Conservation (phyloP, 2,113 vertebrate species). For the Ginglymostoma cirratum region DNA sequence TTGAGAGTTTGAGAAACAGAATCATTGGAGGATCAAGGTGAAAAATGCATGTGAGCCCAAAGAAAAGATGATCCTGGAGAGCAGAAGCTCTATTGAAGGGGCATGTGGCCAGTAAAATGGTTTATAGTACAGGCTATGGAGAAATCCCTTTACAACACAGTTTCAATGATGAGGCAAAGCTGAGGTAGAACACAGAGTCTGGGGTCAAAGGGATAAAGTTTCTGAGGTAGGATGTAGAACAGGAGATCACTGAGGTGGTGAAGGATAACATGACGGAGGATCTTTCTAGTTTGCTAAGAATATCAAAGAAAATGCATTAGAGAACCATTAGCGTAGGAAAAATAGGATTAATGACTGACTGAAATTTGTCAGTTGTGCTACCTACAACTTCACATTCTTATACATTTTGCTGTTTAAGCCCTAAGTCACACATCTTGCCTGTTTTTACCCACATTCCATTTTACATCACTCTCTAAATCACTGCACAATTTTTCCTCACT, state of each 20-base stretch:
- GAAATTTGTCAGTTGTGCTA: neutral
- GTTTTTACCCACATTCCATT: no score
- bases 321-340: neutral
- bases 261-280: neutral
- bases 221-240: neutral
- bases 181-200: neutral
- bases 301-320: neutral
- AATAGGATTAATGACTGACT: neutral
- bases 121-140: neutral
- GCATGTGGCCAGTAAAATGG: neutral
- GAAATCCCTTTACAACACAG: neutral
- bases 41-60: neutral
- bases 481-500: no score
- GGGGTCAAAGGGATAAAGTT: neutral
- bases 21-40: neutral
- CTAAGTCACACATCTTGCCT: no score
- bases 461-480: no score
- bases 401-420: no score
- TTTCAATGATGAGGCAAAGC: neutral
- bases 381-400: no score
- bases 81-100: neutral
- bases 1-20: neutral
- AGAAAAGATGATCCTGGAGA: no score
- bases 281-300: neutral
- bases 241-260: neutral